Conservation (phyloP, 1,140 invertebrate genomes). For the Helicoverpa armigera region DNA sequence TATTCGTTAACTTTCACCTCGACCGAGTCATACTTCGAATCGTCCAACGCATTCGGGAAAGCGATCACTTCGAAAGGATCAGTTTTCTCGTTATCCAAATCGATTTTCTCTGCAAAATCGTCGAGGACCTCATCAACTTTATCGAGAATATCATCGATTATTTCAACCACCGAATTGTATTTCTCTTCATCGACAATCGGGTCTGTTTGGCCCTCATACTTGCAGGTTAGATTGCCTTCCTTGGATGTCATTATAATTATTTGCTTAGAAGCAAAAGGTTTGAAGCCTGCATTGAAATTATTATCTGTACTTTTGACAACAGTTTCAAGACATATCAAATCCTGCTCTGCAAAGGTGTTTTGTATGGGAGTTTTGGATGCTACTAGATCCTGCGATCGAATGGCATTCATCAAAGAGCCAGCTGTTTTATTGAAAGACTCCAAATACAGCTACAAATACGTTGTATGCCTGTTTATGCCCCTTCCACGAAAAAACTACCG, state of each 20-base stretch:
- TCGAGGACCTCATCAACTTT: conserved; percentile 62
- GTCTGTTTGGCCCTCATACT: conserved; percentile 47
- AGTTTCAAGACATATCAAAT: no score
- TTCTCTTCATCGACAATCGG: conserved; percentile 37
- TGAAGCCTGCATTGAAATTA: conserved; percentile 65
- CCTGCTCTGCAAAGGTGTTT: no score
- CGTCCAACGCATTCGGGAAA: conserved; percentile 54
- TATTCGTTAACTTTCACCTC: conserved; percentile 59
- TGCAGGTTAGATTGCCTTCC: conserved; percentile 65
- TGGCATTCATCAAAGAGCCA: no score
- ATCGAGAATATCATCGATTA: conserved; percentile 66
- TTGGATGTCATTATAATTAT: conserved; percentile 71
- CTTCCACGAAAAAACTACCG: no score
- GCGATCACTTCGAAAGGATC: conserved; percentile 69
- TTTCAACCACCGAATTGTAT: conserved; percentile 57
- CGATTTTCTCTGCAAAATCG: conserved; percentile 48
- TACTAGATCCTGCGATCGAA: no score
- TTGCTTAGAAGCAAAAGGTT: conserved; percentile 76
- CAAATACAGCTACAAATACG: no score
- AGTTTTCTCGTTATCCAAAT: conserved; percentile 51
- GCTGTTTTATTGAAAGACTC: no score
- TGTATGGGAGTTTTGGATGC: no score
- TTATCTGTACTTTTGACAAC: background rate
- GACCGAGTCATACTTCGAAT: conserved; percentile 47
- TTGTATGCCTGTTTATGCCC: no score